These are phyloP conservation scores for Pherbina coryleti DNA, from an alignment of 2,888 invertebrate species.

Conservation along the genomic window DNA sequence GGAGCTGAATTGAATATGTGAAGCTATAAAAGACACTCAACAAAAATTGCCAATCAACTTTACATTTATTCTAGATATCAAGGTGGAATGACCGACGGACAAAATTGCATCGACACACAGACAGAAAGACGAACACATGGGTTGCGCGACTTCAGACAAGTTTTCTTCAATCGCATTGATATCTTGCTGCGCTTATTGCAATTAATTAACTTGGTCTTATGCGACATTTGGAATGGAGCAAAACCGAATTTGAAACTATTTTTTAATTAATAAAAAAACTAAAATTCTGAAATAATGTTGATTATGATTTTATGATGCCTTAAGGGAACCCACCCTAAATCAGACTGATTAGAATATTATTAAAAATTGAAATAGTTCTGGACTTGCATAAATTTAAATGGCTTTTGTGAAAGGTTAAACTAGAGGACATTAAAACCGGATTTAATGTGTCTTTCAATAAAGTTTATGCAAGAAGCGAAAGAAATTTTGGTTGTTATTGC, in stretches of 20 bases:
- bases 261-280: slow-evolving; percentile 36
- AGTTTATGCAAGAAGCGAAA: no score
- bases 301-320: neutral
- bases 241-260: slow-evolving; percentile 13
- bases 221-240: neutral
- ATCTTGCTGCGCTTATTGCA: slow-evolving; percentile 33
- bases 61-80: slow-evolving; percentile 21
- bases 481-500: no score
- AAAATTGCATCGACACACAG: neutral
- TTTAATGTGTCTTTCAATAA: no score
- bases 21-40: slow-evolving; percentile 44
- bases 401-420: no score
- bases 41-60: slow-evolving; percentile 7
- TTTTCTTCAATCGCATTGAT: neutral
- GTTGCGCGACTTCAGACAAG: neutral
- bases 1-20: slow-evolving; percentile 4
- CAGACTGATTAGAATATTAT: neutral
- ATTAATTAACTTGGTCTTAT: slow-evolving; percentile 33
- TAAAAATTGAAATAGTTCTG: neutral
- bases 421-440: no score
- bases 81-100: slow-evolving; percentile 35
- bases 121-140: slow-evolving; percentile 16
- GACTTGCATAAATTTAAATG: no score
- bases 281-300: slow-evolving; percentile 27
- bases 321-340: neutral